Evolutionary conservation across 2,113 vertebrate species (phyloP), one percentile per base, ranked within the genome.

Genomic region (Prunella fulvescens): DNA sequence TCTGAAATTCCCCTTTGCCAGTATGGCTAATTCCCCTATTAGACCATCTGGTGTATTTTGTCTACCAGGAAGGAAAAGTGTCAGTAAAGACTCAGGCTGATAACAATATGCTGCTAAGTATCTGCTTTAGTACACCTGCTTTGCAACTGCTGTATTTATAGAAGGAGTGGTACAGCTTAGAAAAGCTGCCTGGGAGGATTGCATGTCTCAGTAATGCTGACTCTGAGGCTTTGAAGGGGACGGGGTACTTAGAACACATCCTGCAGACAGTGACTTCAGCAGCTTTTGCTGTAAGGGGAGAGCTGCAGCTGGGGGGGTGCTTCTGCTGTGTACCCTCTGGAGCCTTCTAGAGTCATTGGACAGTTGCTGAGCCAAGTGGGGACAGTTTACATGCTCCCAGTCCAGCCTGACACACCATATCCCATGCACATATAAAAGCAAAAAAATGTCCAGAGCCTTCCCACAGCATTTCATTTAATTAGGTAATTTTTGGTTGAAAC

Each of bases 401-500:
- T 51, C 60, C 67, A 39, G 37, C 45, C 33, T 66, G 37, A 28
- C 12, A 24, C 19, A 58, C 26, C 19, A 19, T 14, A 44, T 66
- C 33, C 44, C 17, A 26, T 33, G 37, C 33, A 51, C 60, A 66
- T 23, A 29, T 70, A 81, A 86, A 95, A 91, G 67, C 28, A 56
- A 57, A 76, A 70, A 70, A 14, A 65, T 76, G 62, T 86, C 37
- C 37, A 90, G 22, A 69, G 51, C 44, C 3, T 60, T 48, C 57
- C 33, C 51, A 18, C 11, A 62, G 14, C n/a, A 26, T 60, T 91
- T 85, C 44, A 11, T 78, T 99, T 92, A 98, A 98, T 97, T 89
- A 93, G 91, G 15, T 98, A 97, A 92, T 99, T 99, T 96, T 98
- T 98, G 95, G 97, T 98, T 33, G 98, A 95, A 79, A 98, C 97